These are phyloP conservation scores for Calliphora vicina DNA, from an alignment of 1,140 invertebrate species.

Conservation along the genomic window DNA sequence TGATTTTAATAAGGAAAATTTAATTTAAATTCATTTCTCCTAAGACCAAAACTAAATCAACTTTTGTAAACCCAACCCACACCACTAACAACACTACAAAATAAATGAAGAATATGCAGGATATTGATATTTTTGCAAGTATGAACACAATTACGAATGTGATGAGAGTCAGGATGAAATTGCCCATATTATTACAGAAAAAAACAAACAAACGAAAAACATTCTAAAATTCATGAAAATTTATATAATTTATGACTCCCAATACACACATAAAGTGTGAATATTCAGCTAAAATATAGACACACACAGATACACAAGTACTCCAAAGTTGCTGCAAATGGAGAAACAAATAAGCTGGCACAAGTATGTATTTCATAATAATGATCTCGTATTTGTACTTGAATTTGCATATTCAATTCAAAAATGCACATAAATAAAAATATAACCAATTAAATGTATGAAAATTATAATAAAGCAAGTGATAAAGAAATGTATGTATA, in stretches of 20 bases:
- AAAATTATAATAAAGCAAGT: not conserved
- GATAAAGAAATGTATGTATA: not conserved
- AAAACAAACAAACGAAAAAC: not conserved
- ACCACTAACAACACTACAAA: not conserved
- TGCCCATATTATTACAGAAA: not conserved
- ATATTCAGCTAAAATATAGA: not conserved
- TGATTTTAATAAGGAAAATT: not conserved
- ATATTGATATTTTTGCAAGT: not conserved
- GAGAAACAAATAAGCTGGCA: not conserved
- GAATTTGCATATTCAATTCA: not conserved
- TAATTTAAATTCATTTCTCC: not conserved
- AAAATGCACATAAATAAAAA: not conserved
- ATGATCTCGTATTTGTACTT: too few relatives aligned
- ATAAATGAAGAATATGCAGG: not conserved
- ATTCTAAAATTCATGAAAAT: conserved; percentile 31
- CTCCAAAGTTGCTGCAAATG: not conserved
- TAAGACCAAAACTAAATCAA: not conserved
- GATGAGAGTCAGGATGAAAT: not conserved
- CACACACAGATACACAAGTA: not conserved
- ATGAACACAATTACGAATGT: too few relatives aligned
- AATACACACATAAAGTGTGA: conserved; percentile 18
- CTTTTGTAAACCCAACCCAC: too few relatives aligned
- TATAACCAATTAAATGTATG: not conserved
- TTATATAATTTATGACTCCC: conserved; percentile 28
- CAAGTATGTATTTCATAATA: not conserved